Conservation (phyloP, 2,113 vertebrate species). For the Pantherophis guttatus region DNA sequence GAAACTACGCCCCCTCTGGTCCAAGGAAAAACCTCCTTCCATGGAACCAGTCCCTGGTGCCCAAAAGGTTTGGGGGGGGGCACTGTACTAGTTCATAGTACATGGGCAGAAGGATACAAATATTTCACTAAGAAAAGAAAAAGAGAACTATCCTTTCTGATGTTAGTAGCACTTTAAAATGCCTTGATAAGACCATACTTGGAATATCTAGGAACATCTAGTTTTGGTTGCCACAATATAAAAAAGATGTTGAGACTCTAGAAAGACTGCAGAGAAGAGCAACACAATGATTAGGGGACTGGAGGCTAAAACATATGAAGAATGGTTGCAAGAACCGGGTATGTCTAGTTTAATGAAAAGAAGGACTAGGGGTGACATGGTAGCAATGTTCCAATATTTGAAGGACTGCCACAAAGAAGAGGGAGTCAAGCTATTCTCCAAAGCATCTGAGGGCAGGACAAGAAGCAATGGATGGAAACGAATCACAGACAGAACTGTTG, state of each 20-base stretch:
- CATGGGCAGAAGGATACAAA: neutral
- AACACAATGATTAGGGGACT: neutral
- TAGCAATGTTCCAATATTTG: neutral
- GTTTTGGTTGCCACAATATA: neutral
- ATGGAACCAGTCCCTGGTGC: no score
- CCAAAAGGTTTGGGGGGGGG: no score
- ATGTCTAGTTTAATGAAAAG: neutral
- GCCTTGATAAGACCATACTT: neutral
- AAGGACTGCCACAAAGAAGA: neutral
- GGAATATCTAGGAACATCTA: neutral
- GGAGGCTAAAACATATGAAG: neutral
- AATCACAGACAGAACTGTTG: neutral
- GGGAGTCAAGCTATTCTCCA: neutral
- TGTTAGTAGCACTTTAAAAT: neutral
- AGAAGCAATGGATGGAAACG: neutral
- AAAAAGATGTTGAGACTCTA: neutral
- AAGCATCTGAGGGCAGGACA: neutral
- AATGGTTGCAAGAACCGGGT: neutral
- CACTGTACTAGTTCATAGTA: neutral
- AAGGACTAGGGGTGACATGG: neutral
- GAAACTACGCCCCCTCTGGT: no score
- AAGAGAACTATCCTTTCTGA: neutral
- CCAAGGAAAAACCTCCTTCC: no score
- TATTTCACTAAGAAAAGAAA: neutral
- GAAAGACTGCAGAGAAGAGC: neutral